phyloP scores from a whole-genome alignment of 2,888 invertebrate genomes.

The Petrolisthes manimaculis region DNA sequence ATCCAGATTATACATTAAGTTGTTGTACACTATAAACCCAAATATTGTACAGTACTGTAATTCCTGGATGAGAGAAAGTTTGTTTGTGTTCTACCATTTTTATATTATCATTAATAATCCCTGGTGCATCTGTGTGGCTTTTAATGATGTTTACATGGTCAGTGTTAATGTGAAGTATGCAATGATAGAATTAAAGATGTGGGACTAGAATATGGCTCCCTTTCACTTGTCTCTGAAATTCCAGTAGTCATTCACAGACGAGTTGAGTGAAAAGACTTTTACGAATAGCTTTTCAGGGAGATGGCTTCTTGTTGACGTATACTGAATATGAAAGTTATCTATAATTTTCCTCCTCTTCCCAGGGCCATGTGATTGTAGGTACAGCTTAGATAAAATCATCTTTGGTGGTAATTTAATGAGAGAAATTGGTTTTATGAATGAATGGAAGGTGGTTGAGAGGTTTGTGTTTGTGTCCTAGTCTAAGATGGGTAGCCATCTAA shows the following conservation, averaged over 20 bases:
- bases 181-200: too few relatives aligned
- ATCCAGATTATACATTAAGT: too few relatives aligned
- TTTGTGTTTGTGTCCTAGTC: constrained; percentile 6
- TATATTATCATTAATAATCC: too few relatives aligned
- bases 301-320: background rate
- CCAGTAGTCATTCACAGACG: constrained; percentile 34
- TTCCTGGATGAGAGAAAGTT: too few relatives aligned
- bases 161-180: too few relatives aligned
- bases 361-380: constrained; percentile 9
- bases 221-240: constrained; percentile 35
- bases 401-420: background rate
- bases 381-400: constrained; percentile 1
- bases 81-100: too few relatives aligned
- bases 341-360: background rate
- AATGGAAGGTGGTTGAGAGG: background rate
- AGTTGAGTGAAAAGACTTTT: constrained; percentile 29
- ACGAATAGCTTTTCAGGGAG: constrained; percentile 25
- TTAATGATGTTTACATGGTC: too few relatives aligned
- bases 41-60: too few relatives aligned
- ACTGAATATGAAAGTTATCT: background rate
- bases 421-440: background rate
- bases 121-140: too few relatives aligned
- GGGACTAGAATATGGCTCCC: too few relatives aligned
- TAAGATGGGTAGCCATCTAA: background rate
- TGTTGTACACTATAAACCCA: too few relatives aligned